A percentile compares a stretch with the other conserved stretches of the same genome.
phyloP scores from a whole-genome alignment of 2,888 invertebrate species.

The Apotomis betuletana region DNA sequence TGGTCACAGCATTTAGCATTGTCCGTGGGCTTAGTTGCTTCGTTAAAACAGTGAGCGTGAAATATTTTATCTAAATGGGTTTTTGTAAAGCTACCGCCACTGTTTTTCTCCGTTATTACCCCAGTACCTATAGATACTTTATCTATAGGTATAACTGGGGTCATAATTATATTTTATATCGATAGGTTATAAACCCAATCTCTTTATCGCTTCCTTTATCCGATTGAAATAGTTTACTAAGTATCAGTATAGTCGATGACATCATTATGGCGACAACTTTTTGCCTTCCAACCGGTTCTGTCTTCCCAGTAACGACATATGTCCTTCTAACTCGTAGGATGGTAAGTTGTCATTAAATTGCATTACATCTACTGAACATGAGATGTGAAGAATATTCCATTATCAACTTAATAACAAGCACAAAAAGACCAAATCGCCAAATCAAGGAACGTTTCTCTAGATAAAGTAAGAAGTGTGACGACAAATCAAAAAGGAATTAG shows the following conservation, averaged over 20 bases:
- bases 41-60: conserved; percentile 27
- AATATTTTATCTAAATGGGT: conserved; percentile 11
- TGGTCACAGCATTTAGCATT: conserved; percentile 45
- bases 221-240: conserved; percentile 26
- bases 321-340: not conserved
- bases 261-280: conserved; percentile 61
- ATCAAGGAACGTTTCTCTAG: conserved; percentile 43
- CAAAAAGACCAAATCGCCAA: conserved; percentile 12
- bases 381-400: not conserved
- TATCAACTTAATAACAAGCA: not conserved
- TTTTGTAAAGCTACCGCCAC: conserved; percentile 12
- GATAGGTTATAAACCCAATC: not conserved
- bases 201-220: conserved; percentile 37
- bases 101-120: conserved; percentile 3
- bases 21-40: conserved; percentile 19
- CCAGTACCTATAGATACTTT: conserved; percentile 15
- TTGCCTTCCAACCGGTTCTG: conserved; percentile 56
- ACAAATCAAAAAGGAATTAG: conserved; percentile 60
- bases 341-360: conserved; percentile 57
- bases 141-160: not conserved
- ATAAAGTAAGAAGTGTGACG: conserved; percentile 56
- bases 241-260: conserved; percentile 54
- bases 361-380: conserved; percentile 50
- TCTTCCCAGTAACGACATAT: conserved; percentile 6
- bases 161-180: too few species aligned